A percentile compares a stretch with the other conserved stretches of the same genome.
Conservation (phyloP, 2,888 invertebrate species). For the Maniola hyperantus region DNA sequence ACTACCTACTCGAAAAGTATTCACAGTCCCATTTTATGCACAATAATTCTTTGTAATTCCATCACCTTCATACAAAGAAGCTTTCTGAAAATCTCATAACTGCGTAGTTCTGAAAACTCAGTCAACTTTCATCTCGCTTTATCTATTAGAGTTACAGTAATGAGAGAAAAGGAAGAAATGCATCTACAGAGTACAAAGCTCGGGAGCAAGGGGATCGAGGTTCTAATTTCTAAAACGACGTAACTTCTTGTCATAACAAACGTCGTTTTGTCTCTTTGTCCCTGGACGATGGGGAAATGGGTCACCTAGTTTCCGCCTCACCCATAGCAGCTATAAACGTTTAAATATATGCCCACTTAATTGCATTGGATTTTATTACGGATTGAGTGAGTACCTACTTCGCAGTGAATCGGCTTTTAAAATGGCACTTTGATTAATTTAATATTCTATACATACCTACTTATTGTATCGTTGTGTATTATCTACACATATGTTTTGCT, state of each 20-base stretch:
- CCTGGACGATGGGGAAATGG: slow-evolving; percentile 63
- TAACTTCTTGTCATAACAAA: slow-evolving; percentile 53
- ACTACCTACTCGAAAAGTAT: too few species aligned
- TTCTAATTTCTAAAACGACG: slow-evolving; percentile 58
- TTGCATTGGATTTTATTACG: slow-evolving; percentile 58
- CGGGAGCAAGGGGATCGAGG: slow-evolving; percentile 54
- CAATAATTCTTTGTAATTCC: not conserved
- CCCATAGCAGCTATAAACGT: slow-evolving; percentile 53
- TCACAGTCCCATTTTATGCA: not conserved
- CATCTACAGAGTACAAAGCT: slow-evolving; percentile 42
- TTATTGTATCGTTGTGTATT: not conserved
- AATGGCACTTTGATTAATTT: slow-evolving; percentile 17
- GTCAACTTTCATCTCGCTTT: slow-evolving; percentile 21
- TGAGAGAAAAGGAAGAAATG: slow-evolving; percentile 31
- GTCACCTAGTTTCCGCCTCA: slow-evolving; percentile 76
- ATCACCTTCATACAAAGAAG: not conserved
- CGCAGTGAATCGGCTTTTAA: slow-evolving; percentile 16
- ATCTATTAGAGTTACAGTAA: not conserved
- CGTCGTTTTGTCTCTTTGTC: slow-evolving; percentile 59
- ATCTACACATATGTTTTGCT: not conserved
- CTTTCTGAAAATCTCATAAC: not conserved
- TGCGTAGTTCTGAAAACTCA: slow-evolving; percentile 1
- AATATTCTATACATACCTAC: not conserved
- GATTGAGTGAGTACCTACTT: slow-evolving; percentile 24
- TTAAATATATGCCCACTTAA: slow-evolving; percentile 62